phyloP scores from a whole-genome alignment of 2,888 invertebrate species.

The Sialis lutaria region DNA sequence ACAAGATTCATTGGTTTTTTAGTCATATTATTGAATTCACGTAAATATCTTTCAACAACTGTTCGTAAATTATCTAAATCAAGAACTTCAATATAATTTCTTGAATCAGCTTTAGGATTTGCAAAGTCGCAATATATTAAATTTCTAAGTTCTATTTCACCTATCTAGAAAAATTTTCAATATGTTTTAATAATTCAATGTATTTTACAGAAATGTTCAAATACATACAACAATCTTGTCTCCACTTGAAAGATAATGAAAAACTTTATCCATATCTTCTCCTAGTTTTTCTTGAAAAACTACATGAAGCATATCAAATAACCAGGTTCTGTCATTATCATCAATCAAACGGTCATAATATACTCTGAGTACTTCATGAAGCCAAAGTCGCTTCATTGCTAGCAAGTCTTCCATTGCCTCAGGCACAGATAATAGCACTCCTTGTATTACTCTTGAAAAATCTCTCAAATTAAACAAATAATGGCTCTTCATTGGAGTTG shows the following conservation, averaged over 20 bases:
- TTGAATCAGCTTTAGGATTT: constrained; percentile 79
- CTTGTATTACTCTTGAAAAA: constrained; percentile 85
- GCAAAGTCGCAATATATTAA: constrained; percentile 90
- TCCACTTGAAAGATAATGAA: constrained; percentile 41
- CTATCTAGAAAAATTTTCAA: constrained; percentile 33
- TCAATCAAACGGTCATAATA: constrained; percentile 86
- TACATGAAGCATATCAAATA: constrained; percentile 48
- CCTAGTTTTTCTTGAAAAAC: constrained; percentile 42
- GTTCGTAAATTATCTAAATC: constrained; percentile 64
- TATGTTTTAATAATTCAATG: background rate
- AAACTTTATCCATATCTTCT: constrained; percentile 49
- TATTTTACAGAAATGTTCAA: background rate
- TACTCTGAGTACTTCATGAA: constrained; percentile 83
- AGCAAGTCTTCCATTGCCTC: constrained; percentile 74
- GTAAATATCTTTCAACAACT: constrained; percentile 75
- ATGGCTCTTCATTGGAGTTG: constrained; percentile 86
- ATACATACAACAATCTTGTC: constrained; percentile 10
- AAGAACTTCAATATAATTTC: constrained; percentile 74
- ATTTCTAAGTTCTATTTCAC: constrained; percentile 66
- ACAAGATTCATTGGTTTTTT: constrained; percentile 95
- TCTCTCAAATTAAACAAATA: constrained; percentile 90
- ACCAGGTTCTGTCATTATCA: constrained; percentile 64
- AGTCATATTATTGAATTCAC: constrained; percentile 87
- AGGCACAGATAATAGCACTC: constrained; percentile 78
- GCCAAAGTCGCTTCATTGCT: constrained; percentile 84